phyloP scores from a whole-genome alignment of 2,888 invertebrate species.

The Sinohyriopsis cumingii region DNA sequence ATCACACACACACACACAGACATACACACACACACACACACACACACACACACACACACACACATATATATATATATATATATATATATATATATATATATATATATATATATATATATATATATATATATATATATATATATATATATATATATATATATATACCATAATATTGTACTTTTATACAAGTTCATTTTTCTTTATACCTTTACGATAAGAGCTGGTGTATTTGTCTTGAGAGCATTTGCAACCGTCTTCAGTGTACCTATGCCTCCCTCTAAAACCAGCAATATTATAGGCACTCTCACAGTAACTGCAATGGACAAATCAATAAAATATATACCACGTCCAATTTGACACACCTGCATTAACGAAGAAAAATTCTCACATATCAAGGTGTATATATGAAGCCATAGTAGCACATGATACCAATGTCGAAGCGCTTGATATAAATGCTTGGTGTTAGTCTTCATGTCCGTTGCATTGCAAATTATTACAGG shows the following conservation, averaged over 20 bases:
- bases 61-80: neutral
- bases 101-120: neutral
- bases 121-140: too few species aligned
- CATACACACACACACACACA: too few species aligned
- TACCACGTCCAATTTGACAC: neutral
- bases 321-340: neutral
- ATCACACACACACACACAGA: neutral
- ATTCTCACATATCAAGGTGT: neutral
- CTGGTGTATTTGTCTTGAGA: constrained; percentile 61
- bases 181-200: neutral
- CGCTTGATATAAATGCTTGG: too few species aligned
- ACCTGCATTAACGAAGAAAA: neutral
- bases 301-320: constrained; percentile 48
- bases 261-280: constrained; percentile 69
- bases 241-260: constrained; percentile 63
- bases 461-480: too few species aligned
- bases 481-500: too few species aligned
- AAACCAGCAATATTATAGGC: constrained; percentile 64
- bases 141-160: too few species aligned
- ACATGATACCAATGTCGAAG: too few species aligned
- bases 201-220: constrained; percentile 65
- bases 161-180: too few species aligned
- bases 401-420: too few species aligned
- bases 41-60: too few species aligned
- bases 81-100: neutral